Evolutionary conservation across 2,113 vertebrate species (phyloP).

Genomic region (Eulacestoma nigropectus): DNA sequence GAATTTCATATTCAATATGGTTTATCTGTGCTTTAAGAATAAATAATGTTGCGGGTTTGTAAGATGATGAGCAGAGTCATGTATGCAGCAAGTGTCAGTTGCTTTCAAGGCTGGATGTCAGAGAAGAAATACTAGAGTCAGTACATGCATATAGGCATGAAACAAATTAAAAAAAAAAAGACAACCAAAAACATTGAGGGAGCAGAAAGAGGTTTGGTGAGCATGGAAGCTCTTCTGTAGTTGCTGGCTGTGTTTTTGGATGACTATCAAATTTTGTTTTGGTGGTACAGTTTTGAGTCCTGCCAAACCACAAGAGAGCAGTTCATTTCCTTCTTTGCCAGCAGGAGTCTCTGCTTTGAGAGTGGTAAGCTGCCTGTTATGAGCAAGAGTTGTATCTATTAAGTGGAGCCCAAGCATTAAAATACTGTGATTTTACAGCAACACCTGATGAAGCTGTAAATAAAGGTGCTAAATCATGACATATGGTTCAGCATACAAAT

Average conservation of each 20-base stretch:
- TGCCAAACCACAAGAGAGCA: neutral
- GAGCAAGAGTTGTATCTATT: neutral
- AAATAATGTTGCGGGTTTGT: neutral
- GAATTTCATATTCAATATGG: neutral
- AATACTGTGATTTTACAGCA: neutral
- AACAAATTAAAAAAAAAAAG: neutral
- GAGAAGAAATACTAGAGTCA: neutral
- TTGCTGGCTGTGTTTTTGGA: neutral
- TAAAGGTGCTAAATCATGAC: neutral
- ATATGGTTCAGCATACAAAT: neutral
- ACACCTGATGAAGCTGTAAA: neutral
- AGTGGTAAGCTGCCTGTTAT: neutral
- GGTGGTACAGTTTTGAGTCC: neutral
- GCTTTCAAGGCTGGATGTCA: neutral
- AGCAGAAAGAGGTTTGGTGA: neutral
- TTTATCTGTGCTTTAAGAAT: neutral
- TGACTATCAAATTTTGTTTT: neutral
- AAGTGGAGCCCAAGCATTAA: neutral
- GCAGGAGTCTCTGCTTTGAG: neutral
- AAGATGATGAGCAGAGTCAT: neutral
- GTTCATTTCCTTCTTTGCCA: neutral
- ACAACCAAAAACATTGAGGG: neutral
- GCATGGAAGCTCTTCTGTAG: neutral
- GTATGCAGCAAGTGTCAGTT: neutral
- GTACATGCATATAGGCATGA: neutral